Base-by-base conservation (phyloP, 1,140 invertebrate genomes). In the Microplitis mediator region DNA sequence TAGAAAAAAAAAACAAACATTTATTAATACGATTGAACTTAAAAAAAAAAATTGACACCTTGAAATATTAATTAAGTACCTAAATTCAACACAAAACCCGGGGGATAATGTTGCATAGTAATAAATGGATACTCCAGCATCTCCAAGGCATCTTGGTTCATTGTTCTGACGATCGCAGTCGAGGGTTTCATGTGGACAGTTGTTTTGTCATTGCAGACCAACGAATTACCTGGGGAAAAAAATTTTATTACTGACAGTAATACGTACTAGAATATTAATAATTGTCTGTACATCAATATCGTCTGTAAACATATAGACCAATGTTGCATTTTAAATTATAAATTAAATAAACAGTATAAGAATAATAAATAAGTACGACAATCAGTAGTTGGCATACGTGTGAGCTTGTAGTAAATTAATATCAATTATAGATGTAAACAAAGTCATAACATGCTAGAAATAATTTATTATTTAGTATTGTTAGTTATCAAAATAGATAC, bases 71-170 rank as follows among this genome's bases (percentile, higher is more conserved):
- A 54, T 13, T 6, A n/a, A 45, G 34, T 88, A 94, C 97, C 97
- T 79, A 98, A 90, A 81, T 96, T 94, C 16, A 94, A 86, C 78
- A 98, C 92, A 78, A 98, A 97, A 36, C 94, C 95, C 1, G 91
- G 88, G 31, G 97, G 96, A 85, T 95, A 97, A 77, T 94, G 93
- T 2, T 93, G 91, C 91, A 98, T 94, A 0, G 97, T 98, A 13
- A 99, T 90, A 81, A 99, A 98, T 0, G 97, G 97, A 86, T 97
- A 99, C 83, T 98, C 97, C 77, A 96, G 84, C 90, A 95, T 93
- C 77, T 95, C 94, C 75, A 94, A 84, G 63, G 90, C 90, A 68
- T 93, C 92, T 75, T 91, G 90, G 82, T 92, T 91, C 88, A 92
- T 90, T 0, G 90, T 88, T 62, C 90, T 85, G 70, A 91, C 81